These are phyloP conservation scores for Thymelicus lineola DNA, from an alignment of 2,888 invertebrate species.

Conservation along the genomic window DNA sequence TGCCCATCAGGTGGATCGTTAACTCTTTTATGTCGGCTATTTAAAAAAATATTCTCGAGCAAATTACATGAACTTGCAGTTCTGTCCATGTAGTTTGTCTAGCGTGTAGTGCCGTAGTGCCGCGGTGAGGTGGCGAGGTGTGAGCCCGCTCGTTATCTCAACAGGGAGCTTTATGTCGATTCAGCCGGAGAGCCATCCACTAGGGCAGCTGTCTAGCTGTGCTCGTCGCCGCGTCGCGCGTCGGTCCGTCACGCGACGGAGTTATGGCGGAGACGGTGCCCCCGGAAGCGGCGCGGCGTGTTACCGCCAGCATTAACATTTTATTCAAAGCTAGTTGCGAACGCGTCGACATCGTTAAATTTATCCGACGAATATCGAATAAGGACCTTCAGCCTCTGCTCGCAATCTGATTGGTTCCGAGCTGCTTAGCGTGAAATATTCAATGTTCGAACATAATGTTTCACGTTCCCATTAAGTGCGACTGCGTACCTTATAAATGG, in stretches of 20 bases:
- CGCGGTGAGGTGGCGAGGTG: constrained; percentile 14
- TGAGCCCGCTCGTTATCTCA: constrained; percentile 26
- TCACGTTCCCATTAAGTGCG: not conserved
- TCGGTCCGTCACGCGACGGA: constrained; percentile 11
- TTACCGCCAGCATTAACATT: constrained; percentile 28
- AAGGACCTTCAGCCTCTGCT: constrained; percentile 29
- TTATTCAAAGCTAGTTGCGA: constrained; percentile 30
- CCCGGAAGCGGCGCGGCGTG: constrained; percentile 22
- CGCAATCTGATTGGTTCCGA: constrained; percentile 25
- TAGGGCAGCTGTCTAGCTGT: constrained; percentile 11
- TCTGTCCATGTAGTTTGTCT: not conserved
- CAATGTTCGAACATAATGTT: not conserved
- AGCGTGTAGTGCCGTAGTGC: not conserved
- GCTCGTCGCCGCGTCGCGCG: constrained; percentile 26
- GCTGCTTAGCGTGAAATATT: constrained; percentile 15
- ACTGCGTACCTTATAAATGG: not conserved
- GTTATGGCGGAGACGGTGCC: constrained; percentile 15
- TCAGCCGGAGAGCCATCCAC: constrained; percentile 16
- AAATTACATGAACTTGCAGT: not conserved
- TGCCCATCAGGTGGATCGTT: no score
- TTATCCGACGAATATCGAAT: constrained; percentile 37
- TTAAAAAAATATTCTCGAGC: not conserved
- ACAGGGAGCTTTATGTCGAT: constrained; percentile 23
- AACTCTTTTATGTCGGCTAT: no score
- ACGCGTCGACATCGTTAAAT: constrained; percentile 30